Evolutionary conservation across 23 tunicate species (phyloP).

Genomic region (Trididemnum nubilum): DNA sequence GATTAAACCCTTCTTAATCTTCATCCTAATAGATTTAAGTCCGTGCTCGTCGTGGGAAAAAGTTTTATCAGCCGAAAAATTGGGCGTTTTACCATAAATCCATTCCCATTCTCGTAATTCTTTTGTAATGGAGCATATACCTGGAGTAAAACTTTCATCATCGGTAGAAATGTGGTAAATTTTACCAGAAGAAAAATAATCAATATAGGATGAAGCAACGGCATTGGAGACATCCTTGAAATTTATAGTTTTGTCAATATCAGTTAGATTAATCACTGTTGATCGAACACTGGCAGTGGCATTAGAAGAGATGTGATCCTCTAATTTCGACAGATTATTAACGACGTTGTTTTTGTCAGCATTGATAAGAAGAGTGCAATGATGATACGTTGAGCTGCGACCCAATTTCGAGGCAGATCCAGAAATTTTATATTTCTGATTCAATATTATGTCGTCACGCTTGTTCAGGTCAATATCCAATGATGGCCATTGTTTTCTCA

Average conservation of each 20-base stretch:
- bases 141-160: conserved; percentile 38
- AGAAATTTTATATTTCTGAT: conserved; percentile 63
- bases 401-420: conserved; percentile 87
- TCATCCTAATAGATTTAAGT: not conserved
- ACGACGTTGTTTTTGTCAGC: conserved; percentile 40
- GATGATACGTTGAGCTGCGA: conserved; percentile 62
- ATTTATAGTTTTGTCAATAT: conserved; percentile 27
- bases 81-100: conserved; percentile 86
- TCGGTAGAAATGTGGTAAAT: conserved; percentile 45
- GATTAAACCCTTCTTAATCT: conserved; percentile 32
- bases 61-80: conserved; percentile 37
- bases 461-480: conserved; percentile 52
- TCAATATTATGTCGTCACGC: conserved; percentile 78
- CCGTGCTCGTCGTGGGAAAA: conserved; percentile 14
- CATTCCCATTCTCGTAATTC: conserved; percentile 64
- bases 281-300: conserved; percentile 83
- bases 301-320: conserved; percentile 32
- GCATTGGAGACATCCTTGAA: conserved; percentile 41
- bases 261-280: conserved; percentile 47
- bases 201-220: conserved; percentile 25
- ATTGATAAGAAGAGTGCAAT: conserved; percentile 74
- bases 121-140: conserved; percentile 5
- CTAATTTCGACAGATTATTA: conserved; percentile 22
- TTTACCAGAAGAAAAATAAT: not conserved
- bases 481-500: conserved; percentile 43